Evolutionary conservation across 53 echinoderm and acorn worm genomes (phyloP), one percentile per base, ranked within the genome.

Genomic region (Patiria pectinifera): DNA sequence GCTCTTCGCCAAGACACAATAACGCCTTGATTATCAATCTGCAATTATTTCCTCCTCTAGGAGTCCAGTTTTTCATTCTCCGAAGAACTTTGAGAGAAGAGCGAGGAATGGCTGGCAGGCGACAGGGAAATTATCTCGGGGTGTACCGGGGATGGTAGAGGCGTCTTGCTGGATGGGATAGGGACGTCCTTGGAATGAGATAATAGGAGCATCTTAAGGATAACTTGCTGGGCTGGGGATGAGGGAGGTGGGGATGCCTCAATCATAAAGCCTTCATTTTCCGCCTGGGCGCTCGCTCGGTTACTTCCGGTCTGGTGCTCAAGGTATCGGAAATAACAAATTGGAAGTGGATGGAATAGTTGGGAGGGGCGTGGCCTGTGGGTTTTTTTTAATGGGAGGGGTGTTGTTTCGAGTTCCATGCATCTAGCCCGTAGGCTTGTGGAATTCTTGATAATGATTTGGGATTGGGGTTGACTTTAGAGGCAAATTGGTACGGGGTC

Each of bases 211-310:
- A 35, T 85, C 69, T 69, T 70, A 18, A 21, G 19, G 71, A 71
- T 58, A 87, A 88, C 88, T 88, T 78, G 35, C 45, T 78, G 60
- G 88, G 88, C 72, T 15, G 62, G 59, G 61, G 87, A 62, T 53
- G 24, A 77, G 45, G 78, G 78, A 78, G 77, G 74, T 86, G 82
- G 83, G 82, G 84, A 91, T 71, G 76, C 74, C 85, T 76, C 92
- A 83, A 84, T 91, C 83, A 91, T 60, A 91, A 84, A 91, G 61
- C 76, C 83, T 83, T 91, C 92, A 91, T 91, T 91, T 91, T 72
- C 74, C 84, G 92, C 59, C 76, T 91, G 72, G 84, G 35, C 48
- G 92, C 6, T 24, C 59, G 18, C 16, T 22, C 1, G n/a, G 60
- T 91, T 91, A 84, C 76, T 83, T 84, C 53, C 59, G 92, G 92